Evolutionary conservation across 2,113 vertebrate species (phyloP), one percentile per base, ranked within the genome.

Genomic region (Melanotaenia duboulayi): DNA sequence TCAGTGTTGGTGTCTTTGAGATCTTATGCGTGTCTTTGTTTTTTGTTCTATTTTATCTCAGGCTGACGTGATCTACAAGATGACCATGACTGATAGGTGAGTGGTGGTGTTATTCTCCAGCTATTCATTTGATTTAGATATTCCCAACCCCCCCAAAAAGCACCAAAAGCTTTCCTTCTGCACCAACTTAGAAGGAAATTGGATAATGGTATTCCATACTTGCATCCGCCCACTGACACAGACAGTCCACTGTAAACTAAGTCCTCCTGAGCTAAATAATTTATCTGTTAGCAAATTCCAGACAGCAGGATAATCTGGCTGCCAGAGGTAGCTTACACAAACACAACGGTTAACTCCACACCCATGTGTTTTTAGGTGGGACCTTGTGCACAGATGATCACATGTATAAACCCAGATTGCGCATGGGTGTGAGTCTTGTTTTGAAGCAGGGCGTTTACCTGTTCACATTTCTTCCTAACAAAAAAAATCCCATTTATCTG

Each of bases 81-180:
- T 99, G 94, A 95, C 95, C 80, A 98, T 99, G 97, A 98, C 97
- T 63, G 98, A 99, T 93, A 99, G 98, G 98, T 99, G 94, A 95
- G 84, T 76, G 5, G 72, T 60, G 93, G 39, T 32, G 22, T 48
- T 57, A 11, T 11, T 14, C 28, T 70, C 4, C 13, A 10, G 12
- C 2, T 13, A 28, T 35, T 46, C 16, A 13, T 23, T 4, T 20
- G 11, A 37, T 11, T 72, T 54, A 39, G 65, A 55, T 9, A 8
- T 25, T 51, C 25, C 65, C n/a, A n/a, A 28, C 28, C 22, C 16
- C 16, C 3, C 5, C 28, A 63, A 6, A 20, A 32, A n/a, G 13
- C 20, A 22, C 7, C 13, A 28, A 54, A 10, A 25, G 1, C 0
- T 13, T 55, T 48, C 28, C 11, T 65, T 24, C 16, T 54, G 2